Evolutionary conservation across 2,888 invertebrate genomes (phyloP).

Genomic region (Phengaris alcon): DNA sequence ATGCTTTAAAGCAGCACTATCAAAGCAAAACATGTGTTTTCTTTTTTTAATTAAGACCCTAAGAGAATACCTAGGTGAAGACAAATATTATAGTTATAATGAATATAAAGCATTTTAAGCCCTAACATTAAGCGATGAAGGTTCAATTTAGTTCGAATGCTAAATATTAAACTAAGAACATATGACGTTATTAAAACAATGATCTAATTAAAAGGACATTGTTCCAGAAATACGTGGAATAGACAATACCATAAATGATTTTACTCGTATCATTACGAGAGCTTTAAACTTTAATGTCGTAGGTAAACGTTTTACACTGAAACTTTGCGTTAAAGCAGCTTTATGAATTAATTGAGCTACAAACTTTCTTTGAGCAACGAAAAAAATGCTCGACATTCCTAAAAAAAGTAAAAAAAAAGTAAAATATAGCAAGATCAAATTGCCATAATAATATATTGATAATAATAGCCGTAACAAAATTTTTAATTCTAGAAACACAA

Average conservation of each 20-base stretch:
- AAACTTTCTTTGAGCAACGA: no score
- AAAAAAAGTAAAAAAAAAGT: no score
- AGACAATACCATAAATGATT: constrained; percentile 14
- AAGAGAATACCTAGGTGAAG: constrained; percentile 25
- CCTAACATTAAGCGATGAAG: constrained; percentile 1
- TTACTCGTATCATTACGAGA: not conserved
- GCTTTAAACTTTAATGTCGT: not conserved
- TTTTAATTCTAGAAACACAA: no score
- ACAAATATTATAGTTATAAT: constrained; percentile 26
- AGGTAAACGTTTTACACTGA: not conserved
- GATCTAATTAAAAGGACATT: constrained; percentile 30
- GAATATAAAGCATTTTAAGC: not conserved
- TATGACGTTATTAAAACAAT: constrained; percentile 31
- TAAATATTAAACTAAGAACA: constrained; percentile 35
- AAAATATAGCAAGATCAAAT: no score
- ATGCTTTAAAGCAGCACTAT: constrained; percentile 20
- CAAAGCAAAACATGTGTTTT: constrained; percentile 28
- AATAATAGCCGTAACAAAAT: no score
- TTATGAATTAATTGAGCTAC: not conserved
- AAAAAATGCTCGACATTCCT: no score
- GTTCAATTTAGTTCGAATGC: constrained; percentile 22
- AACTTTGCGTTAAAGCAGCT: not conserved
- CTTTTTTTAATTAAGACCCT: constrained; percentile 28
- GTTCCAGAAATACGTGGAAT: constrained; percentile 29
- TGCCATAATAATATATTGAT: no score